Evolutionary conservation across 2,797 vertebrate species (phyloP).

Genomic region (Chelidonichthys spinosus): DNA sequence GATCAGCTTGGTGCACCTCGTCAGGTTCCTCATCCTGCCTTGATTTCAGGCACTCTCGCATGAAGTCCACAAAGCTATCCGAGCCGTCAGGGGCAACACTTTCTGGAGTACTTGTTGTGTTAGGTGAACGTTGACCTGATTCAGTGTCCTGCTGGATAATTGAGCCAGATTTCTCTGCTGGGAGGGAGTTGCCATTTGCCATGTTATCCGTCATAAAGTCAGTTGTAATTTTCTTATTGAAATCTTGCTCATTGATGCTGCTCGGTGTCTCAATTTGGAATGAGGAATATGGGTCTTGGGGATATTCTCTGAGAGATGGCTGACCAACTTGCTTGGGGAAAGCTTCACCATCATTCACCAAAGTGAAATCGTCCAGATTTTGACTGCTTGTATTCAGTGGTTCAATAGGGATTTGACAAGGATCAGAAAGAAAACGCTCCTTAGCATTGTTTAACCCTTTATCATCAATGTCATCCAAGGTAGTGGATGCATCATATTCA

Average conservation of each 20-base stretch:
- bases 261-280: conserved; percentile 59
- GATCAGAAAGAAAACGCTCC: conserved; percentile 62
- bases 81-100: conserved; percentile 47
- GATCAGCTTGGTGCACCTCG: conserved; percentile 23
- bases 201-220: conserved; percentile 31
- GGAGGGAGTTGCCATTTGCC: conserved; percentile 32
- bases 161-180: conserved; percentile 32
- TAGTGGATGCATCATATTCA: conserved; percentile 59
- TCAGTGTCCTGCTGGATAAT: conserved; percentile 46
- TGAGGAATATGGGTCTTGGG: conserved; percentile 72
- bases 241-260: conserved; percentile 48
- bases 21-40: conserved; percentile 78
- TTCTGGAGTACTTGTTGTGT: conserved; percentile 59
- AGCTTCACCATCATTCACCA: conserved; percentile 51
- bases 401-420: conserved; percentile 55
- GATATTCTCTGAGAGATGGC: conserved; percentile 56
- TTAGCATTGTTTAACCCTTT: conserved; percentile 51
- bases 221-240: conserved; percentile 31
- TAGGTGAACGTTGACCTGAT: conserved; percentile 35
- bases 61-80: conserved; percentile 87
- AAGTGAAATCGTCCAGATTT: conserved; percentile 29
- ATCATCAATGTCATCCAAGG: conserved; percentile 57
- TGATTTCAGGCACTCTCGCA: conserved; percentile 86
- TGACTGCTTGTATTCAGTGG: conserved; percentile 9
- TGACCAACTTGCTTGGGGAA: conserved; percentile 46